These are phyloP conservation scores for Cryptoprocta ferox DNA, from an alignment of 2,797 vertebrate genomes.

Conservation along the genomic window DNA sequence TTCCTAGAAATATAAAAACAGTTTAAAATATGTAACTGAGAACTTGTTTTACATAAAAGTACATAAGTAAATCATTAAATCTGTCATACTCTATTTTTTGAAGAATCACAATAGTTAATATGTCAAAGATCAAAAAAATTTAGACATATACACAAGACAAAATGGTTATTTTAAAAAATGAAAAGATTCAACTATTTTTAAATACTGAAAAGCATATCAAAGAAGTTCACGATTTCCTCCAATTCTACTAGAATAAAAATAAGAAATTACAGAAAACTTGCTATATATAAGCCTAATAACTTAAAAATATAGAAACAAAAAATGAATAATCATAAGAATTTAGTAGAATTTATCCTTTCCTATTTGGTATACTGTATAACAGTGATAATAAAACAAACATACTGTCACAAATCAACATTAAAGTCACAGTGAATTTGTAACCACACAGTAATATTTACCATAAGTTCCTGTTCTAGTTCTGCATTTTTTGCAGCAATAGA, in stretches of 20 bases:
- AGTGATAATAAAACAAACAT: constrained; percentile 36
- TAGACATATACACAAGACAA: not conserved
- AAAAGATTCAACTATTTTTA: constrained; percentile 1
- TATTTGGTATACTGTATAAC: constrained; percentile 9
- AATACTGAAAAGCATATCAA: not conserved
- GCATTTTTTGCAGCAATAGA: constrained; percentile 88
- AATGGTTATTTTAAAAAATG: constrained; percentile 19
- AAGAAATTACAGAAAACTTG: not conserved
- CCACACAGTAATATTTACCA: constrained; percentile 85
- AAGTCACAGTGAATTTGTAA: constrained; percentile 17
- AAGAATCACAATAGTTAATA: not conserved
- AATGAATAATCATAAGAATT: constrained; percentile 11
- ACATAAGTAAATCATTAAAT: constrained; percentile 29
- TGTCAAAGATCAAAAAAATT: constrained; percentile 14
- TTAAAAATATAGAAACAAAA: constrained; percentile 37
- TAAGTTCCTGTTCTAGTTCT: constrained; percentile 90
- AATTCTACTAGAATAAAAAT: constrained; percentile 43
- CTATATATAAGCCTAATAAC: not conserved
- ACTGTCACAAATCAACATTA: constrained; percentile 15
- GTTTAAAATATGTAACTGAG: constrained; percentile 23
- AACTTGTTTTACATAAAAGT: constrained; percentile 42
- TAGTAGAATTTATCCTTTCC: constrained; percentile 46
- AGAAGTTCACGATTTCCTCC: constrained; percentile 12
- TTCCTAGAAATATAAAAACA: constrained; percentile 84
- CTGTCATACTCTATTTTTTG: not conserved